These are phyloP conservation scores for Macrobrachium nipponense DNA, from an alignment of 1,140 invertebrate species.

Conservation along the genomic window DNA sequence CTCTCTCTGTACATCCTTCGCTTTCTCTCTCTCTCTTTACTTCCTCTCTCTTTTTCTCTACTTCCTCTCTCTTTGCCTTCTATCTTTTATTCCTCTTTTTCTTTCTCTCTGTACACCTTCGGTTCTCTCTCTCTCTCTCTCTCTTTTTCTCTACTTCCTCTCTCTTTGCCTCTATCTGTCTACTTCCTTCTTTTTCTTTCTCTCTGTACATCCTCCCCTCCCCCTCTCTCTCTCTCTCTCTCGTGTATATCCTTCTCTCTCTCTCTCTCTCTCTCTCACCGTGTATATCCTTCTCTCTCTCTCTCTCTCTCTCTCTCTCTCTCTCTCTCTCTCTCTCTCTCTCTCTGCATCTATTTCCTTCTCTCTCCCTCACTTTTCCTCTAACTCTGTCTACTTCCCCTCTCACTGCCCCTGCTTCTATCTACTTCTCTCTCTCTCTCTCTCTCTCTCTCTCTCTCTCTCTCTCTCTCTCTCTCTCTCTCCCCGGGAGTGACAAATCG, in stretches of 20 bases:
- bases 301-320: neutral
- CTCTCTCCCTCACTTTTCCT: neutral
- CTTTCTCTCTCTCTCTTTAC: no score
- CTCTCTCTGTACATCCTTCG: no score
- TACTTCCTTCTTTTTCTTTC: conserved; percentile 9
- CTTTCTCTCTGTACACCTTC: no score
- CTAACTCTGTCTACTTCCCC: neutral
- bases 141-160: neutral
- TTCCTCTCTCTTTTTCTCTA: no score
- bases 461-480: conserved; percentile 27
- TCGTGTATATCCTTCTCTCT: neutral
- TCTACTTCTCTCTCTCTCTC: no score
- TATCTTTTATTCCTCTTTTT: neutral
- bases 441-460: conserved; percentile 9
- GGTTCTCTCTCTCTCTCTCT: neutral
- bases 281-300: neutral
- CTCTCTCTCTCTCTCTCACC: conserved; percentile 6
- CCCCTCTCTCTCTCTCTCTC: conserved; percentile 22
- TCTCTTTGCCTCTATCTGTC: neutral
- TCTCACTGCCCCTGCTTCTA: neutral
- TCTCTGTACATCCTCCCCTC: neutral
- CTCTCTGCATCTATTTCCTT: neutral
- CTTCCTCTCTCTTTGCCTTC: neutral
- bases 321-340: neutral
- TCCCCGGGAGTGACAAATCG: neutral